Percentiles rank a stretch among this genome's conserved stretches.
Conservation (phyloP, 2,888 invertebrate species). For the Argynnis bischoffii region DNA sequence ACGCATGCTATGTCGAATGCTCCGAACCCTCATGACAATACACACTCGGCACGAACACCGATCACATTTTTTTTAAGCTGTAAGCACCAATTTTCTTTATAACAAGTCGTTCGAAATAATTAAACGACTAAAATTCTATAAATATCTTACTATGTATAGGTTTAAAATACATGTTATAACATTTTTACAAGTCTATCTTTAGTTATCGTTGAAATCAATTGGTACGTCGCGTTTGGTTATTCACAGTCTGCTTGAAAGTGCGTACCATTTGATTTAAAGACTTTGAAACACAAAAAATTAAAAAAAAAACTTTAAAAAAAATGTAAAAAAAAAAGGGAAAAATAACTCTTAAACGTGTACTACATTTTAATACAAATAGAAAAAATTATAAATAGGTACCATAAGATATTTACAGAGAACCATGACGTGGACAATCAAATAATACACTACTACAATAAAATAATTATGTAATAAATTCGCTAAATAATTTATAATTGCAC, state of each 20-base stretch:
- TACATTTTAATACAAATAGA: conserved; percentile 59
- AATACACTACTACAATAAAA: conserved; percentile 52
- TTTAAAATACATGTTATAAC: conserved; percentile 82
- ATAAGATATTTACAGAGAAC: conserved; percentile 77
- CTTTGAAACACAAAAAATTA: conserved; percentile 55
- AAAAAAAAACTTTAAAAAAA: conserved; percentile 54
- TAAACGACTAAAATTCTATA: conserved; percentile 82
- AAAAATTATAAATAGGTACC: conserved; percentile 64
- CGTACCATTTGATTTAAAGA: conserved; percentile 54
- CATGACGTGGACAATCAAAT: conserved; percentile 59
- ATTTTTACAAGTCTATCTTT: conserved; percentile 81
- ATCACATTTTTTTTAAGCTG: conserved; percentile 78
- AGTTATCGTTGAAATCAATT: conserved; percentile 55
- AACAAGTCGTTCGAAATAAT: conserved; percentile 83
- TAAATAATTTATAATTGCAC: conserved; percentile 71
- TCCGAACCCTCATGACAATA: conserved; percentile 75
- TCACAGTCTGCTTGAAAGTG: conserved; percentile 27
- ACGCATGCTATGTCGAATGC: conserved; percentile 81
- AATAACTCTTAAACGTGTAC: conserved; percentile 52
- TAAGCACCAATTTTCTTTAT: conserved; percentile 83
- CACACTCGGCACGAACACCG: conserved; percentile 70
- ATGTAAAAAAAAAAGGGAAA: conserved; percentile 36
- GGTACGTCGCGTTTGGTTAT: conserved; percentile 36
- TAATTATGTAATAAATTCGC: conserved; percentile 78
- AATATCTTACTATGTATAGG: conserved; percentile 82